Conservation (phyloP, 2,888 invertebrate genomes). For the Campopleginae sp. region DNA sequence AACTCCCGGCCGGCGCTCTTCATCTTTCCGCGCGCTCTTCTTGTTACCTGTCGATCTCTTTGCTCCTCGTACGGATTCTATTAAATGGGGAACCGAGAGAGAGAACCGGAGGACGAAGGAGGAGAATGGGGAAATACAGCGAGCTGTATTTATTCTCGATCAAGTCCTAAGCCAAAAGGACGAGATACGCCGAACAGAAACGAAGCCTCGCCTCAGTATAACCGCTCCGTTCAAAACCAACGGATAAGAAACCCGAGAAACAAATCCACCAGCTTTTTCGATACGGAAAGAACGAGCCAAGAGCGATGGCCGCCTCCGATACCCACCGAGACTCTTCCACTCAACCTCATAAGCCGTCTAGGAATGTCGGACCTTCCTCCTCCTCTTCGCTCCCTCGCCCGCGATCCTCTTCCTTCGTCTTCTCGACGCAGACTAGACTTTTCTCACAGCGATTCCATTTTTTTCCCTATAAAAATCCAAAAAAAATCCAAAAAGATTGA, state of each 20-base stretch:
- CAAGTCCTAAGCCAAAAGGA: conserved; percentile 25
- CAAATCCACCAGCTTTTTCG: conserved; percentile 81
- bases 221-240: conserved; percentile 66
- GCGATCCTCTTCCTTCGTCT: conserved; percentile 49
- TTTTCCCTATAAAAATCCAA: background rate
- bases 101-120: background rate
- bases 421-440: conserved; percentile 22
- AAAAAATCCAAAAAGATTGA: too few species aligned
- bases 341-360: conserved; percentile 80
- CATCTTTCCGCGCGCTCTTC: conserved; percentile 52
- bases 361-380: conserved; percentile 78
- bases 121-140: conserved; percentile 8
- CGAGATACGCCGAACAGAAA: conserved; percentile 27
- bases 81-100: too few species aligned
- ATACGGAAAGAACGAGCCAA: conserved; percentile 67
- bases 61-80: conserved; percentile 37
- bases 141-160: conserved; percentile 40
- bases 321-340: conserved; percentile 66
- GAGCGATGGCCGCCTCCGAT: conserved; percentile 76
- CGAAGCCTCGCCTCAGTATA: conserved; percentile 54
- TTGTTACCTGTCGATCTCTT: conserved; percentile 44
- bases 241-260: conserved; percentile 78
- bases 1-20: conserved; percentile 40
- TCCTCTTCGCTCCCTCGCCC: conserved; percentile 67
- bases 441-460: conserved; percentile 19